phyloP scores from a whole-genome alignment of 2,113 vertebrate genomes.

The Calcarius ornatus region DNA sequence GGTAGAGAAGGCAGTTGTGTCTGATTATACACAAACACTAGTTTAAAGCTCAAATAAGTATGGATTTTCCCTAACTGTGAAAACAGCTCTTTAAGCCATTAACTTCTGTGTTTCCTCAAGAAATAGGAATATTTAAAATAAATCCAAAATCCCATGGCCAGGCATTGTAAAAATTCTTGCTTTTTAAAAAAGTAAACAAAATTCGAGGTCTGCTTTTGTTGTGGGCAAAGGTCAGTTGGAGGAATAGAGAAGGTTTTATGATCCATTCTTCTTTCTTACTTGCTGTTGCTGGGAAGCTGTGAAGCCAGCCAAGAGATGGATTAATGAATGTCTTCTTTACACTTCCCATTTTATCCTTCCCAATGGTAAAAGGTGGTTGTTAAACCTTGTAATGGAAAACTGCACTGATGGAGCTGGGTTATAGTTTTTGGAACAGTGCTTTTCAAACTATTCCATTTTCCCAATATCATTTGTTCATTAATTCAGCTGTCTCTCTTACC shows the following conservation, averaged over 20 bases:
- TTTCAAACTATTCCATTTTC: not conserved
- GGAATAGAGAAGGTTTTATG: not conserved
- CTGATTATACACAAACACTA: slow-evolving; percentile 63
- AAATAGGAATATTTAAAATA: slow-evolving; percentile 52
- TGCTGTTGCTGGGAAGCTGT: not conserved
- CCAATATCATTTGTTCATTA: not conserved
- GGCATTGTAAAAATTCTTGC: not conserved
- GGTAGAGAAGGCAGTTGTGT: slow-evolving; percentile 51
- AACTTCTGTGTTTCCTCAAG: slow-evolving; percentile 35
- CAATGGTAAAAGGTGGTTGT: not conserved
- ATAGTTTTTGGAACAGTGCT: not conserved
- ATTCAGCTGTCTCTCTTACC: not conserved
- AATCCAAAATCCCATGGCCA: slow-evolving; percentile 33
- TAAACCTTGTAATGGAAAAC: slow-evolving; percentile 21
- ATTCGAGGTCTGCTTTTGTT: not conserved
- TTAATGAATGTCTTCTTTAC: not conserved
- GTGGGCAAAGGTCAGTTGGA: not conserved
- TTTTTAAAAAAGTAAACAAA: slow-evolving; percentile 5
- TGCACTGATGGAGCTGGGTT: not conserved
- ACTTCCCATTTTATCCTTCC: slow-evolving; percentile 2
- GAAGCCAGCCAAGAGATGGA: not conserved
- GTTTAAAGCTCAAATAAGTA: slow-evolving; percentile 42
- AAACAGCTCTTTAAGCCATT: slow-evolving; percentile 70
- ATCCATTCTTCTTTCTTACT: not conserved
- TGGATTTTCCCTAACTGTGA: slow-evolving; percentile 64